A percentile compares a stretch with the other conserved stretches of the same genome.
phyloP scores from a whole-genome alignment of 2,888 invertebrate species.

The Mythimna albipuncta region DNA sequence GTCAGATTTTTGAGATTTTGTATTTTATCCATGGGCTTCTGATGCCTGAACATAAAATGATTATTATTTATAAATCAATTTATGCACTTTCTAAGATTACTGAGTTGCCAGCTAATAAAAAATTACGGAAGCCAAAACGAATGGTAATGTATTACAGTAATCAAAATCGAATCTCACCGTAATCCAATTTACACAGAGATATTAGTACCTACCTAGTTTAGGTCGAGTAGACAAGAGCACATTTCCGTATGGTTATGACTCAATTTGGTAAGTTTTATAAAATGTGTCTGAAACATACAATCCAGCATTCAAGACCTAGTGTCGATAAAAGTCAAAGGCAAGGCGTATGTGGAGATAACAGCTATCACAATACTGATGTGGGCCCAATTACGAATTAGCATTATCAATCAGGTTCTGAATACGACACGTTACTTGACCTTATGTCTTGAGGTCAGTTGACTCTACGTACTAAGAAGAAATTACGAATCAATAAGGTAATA shows the following conservation, averaged over 20 bases:
- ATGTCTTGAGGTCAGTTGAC: conserved; percentile 2
- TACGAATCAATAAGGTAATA: not conserved
- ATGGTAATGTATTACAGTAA: not conserved
- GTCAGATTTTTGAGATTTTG: not conserved
- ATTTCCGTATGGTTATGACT: not conserved
- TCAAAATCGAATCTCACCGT: not conserved
- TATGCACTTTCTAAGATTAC: too few species aligned
- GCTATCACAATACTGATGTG: conserved; percentile 36
- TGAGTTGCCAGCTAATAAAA: not conserved
- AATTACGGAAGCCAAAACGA: not conserved
- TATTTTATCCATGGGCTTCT: too few species aligned
- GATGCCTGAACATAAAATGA: too few species aligned
- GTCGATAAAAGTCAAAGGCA: conserved; percentile 40
- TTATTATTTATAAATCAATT: too few species aligned
- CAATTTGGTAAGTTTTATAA: conserved; percentile 3
- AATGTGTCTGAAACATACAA: conserved; percentile 28
- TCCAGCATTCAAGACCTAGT: conserved; percentile 43
- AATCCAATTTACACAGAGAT: not conserved
- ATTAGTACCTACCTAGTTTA: too few species aligned
- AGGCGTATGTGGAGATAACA: conserved; percentile 34
- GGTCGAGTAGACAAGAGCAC: not conserved
- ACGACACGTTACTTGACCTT: conserved; percentile 15
- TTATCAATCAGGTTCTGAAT: conserved; percentile 29
- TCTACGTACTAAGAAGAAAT: not conserved
- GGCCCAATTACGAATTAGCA: conserved; percentile 29